A percentile compares a stretch with the other conserved stretches of the same genome.
Evolutionary conservation across 2,888 invertebrate genomes (phyloP).

Genomic region (Amiota mariae): DNA sequence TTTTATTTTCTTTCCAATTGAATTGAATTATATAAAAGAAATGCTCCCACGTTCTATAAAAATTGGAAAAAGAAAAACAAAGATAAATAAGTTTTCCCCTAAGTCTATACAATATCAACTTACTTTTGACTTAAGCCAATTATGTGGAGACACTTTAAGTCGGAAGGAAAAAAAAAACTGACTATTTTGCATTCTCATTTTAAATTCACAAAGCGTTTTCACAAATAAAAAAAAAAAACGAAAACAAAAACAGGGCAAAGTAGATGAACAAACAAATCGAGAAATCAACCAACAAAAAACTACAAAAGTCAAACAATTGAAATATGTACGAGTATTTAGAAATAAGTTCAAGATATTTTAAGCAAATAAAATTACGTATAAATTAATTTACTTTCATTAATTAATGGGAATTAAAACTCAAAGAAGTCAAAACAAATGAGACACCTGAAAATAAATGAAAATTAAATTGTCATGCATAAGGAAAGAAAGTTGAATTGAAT

Average conservation of each 20-base stretch:
- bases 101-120: slow-evolving; percentile 18
- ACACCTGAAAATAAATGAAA: not conserved
- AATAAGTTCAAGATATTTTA: slow-evolving; percentile 48
- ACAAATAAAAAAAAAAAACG: not conserved
- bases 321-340: slow-evolving; percentile 45
- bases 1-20: no score
- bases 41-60: slow-evolving; percentile 29
- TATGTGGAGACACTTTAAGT: slow-evolving; percentile 22
- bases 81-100: not conserved
- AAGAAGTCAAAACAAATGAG: slow-evolving; percentile 19
- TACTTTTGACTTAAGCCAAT: slow-evolving; percentile 20
- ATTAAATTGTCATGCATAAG: not conserved
- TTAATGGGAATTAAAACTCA: slow-evolving; percentile 52
- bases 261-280: not conserved
- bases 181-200: slow-evolving; percentile 26
- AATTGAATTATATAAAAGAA: not conserved
- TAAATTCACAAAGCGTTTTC: slow-evolving; percentile 24
- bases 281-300: not conserved
- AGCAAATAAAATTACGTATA: slow-evolving; percentile 66
- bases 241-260: not conserved
- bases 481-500: not conserved
- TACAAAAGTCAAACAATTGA: slow-evolving; percentile 3
- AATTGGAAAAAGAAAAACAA: no score
- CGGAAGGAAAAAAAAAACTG: not conserved
- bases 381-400: slow-evolving; percentile 72